A percentile compares a stretch with the other conserved stretches of the same genome.
Conservation (phyloP, 2,888 invertebrate genomes). For the Drosophila rellima region DNA sequence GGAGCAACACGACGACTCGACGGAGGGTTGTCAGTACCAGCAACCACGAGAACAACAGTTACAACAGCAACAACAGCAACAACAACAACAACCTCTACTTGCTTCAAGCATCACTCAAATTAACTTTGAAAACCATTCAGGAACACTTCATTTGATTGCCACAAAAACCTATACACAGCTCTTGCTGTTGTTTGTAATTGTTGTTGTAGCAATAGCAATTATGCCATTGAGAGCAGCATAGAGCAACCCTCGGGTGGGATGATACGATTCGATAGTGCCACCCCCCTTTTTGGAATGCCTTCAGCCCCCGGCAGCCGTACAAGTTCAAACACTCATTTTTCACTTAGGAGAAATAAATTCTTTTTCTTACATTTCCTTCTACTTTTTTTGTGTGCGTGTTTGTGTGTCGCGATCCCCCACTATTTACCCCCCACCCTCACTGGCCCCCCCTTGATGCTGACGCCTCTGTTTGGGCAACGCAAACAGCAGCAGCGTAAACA, state of each 20-base stretch:
- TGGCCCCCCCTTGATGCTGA: constrained; percentile 1
- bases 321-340: constrained; percentile 84
- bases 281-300: constrained; percentile 4
- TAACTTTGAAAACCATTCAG: constrained; percentile 85
- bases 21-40: constrained; percentile 78
- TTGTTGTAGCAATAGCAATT: constrained; percentile 84
- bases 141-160: constrained; percentile 85
- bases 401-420: constrained; percentile 19
- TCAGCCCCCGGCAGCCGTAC: constrained; percentile 67
- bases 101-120: constrained; percentile 84
- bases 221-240: constrained; percentile 75
- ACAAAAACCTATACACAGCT: constrained; percentile 68
- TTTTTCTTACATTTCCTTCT: constrained; percentile 24
- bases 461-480: constrained; percentile 66
- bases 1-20: background rate
- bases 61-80: constrained; percentile 27
- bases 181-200: constrained; percentile 73
- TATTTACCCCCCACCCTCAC: background rate
- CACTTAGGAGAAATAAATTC: constrained; percentile 70
- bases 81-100: constrained; percentile 29
- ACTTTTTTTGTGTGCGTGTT: constrained; percentile 13
- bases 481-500: constrained; percentile 61
- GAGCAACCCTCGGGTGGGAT: constrained; percentile 43
- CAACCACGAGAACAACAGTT: constrained; percentile 29
- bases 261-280: no score